These are phyloP conservation scores for Drosophila ambigua DNA, from an alignment of 1,140 invertebrate species.

Conservation along the genomic window DNA sequence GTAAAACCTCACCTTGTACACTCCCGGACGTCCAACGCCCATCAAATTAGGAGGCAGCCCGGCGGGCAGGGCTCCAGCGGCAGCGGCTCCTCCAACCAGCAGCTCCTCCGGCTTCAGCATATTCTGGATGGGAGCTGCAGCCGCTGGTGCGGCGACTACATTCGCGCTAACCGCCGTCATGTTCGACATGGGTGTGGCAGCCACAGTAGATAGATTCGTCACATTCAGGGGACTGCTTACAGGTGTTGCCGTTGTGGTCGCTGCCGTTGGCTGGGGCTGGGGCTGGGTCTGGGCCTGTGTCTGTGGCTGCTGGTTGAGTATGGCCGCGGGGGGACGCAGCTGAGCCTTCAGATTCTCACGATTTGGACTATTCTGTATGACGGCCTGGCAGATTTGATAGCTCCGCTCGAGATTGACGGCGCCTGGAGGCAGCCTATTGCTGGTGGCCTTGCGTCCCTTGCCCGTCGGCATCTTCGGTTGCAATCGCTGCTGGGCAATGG, in stretches of 20 bases:
- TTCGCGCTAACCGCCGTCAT: constrained; percentile 46
- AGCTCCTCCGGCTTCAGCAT: constrained; percentile 66
- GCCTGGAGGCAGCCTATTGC: constrained; percentile 91
- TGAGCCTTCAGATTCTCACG: constrained; percentile 93
- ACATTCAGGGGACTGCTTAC: constrained; percentile 38
- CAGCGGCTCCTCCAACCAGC: constrained; percentile 55
- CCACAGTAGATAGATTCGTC: constrained; percentile 58
- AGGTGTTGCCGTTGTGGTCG: constrained; percentile 16
- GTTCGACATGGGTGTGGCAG: constrained; percentile 62
- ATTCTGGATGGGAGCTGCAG: constrained; percentile 55
- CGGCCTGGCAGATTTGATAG: constrained; percentile 97
- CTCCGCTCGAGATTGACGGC: constrained; percentile 96
- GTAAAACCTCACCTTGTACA: constrained; percentile 68
- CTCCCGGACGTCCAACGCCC: constrained; percentile 78
- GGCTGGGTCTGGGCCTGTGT: constrained; percentile 38
- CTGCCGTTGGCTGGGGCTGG: constrained; percentile 29
- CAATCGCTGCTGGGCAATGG: constrained; percentile 83
- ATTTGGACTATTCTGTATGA: constrained; percentile 96
- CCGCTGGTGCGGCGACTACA: constrained; percentile 36
- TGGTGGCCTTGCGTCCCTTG: constrained; percentile 84
- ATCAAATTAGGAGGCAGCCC: constrained; percentile 75
- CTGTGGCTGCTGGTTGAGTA: constrained; percentile 84
- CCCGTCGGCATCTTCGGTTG: constrained; percentile 74
- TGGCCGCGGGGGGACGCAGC: constrained; percentile 91
- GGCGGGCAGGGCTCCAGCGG: constrained; percentile 50